Conservation (phyloP, 2,113 vertebrate genomes). For the Gambusia affinis region DNA sequence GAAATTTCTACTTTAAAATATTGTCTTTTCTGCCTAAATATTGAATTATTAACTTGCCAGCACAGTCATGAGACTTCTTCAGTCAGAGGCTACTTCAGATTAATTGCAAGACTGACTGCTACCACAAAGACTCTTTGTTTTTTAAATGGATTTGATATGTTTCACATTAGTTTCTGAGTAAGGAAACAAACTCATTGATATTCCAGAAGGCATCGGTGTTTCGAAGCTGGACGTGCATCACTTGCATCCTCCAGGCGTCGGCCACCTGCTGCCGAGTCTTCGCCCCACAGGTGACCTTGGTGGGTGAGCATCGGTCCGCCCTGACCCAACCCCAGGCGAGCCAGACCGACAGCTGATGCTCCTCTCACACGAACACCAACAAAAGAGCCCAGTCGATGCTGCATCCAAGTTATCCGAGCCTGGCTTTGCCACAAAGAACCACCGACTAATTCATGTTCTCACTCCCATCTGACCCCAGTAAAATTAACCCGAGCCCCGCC, state of each 20-base stretch:
- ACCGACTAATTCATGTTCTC: conserved; percentile 29
- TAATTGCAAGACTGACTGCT: too few relatives aligned
- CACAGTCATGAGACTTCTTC: too few relatives aligned
- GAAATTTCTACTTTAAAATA: too few relatives aligned
- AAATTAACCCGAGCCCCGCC: background rate
- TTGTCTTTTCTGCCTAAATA: too few relatives aligned
- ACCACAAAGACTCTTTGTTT: too few relatives aligned
- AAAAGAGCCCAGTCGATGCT: conserved; percentile 11
- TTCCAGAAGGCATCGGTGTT: conserved; percentile 6
- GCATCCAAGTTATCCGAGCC: conserved; percentile 13
- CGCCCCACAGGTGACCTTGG: conserved; percentile 73
- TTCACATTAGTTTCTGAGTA: background rate
- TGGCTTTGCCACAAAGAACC: conserved; percentile 43
- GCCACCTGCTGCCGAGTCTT: conserved; percentile 63
- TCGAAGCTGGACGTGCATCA: conserved; percentile 40
- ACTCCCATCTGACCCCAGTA: conserved; percentile 24
- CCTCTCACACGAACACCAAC: background rate
- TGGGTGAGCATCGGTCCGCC: conserved; percentile 46
- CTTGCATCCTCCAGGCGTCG: conserved; percentile 47
- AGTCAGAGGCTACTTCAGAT: too few relatives aligned
- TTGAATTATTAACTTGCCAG: background rate
- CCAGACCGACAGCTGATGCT: background rate
- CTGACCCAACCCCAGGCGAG: conserved; percentile 19
- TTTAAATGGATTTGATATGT: conserved; percentile 12
- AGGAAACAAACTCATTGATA: conserved; percentile 10